Evolutionary conservation across 2,888 invertebrate species (phyloP), one percentile per base, ranked within the genome.

Genomic region (Habroteleia sp.): DNA sequence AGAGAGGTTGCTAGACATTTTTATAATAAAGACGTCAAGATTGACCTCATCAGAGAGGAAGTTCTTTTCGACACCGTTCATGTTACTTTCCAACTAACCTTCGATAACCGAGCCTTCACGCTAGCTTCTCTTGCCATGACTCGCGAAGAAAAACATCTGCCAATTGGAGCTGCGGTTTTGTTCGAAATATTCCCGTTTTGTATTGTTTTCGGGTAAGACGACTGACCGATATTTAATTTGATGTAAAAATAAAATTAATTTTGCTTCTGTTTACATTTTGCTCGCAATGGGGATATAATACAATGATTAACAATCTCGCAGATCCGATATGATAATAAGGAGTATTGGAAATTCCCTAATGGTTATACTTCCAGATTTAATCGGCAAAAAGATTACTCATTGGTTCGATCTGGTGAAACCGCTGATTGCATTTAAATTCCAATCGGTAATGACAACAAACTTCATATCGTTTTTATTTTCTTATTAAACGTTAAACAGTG

Each of bases 111-210:
- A 66, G 97, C 96, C 0, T 97, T 95, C 86, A 94, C 95, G 0
- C 90, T 95, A 48, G 95, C 96, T 1, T 95, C 95, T 0, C 89
- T 95, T 80, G 93, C 94, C 16, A 94, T 96, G 94, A 95, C 95
- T 0, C 91, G 96, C 23, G 96, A 96, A 83, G 96, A 96, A 85
- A 95, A 95, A 87, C 95, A 95, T 88, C 89, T 97, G 79, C 96
- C 97, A 3, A 95, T 97, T 79, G 94, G 94, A 84, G 96, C 96
- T 0, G 94, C 95, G 5, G 94, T 97, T 16, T 91, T 98, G 39
- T 97, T 98, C 83, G 97, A 98, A 88, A 96, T 98, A 84, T 99
- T 99, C 88, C 98, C 99, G 0, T 99, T 99, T 91, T 97, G 97
- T 89, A 95, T 99, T 79, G 97, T 98, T 33, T 98, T 98, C 89